Conservation (phyloP, 1,140 invertebrate species). For the Bicyclus anynana region DNA sequence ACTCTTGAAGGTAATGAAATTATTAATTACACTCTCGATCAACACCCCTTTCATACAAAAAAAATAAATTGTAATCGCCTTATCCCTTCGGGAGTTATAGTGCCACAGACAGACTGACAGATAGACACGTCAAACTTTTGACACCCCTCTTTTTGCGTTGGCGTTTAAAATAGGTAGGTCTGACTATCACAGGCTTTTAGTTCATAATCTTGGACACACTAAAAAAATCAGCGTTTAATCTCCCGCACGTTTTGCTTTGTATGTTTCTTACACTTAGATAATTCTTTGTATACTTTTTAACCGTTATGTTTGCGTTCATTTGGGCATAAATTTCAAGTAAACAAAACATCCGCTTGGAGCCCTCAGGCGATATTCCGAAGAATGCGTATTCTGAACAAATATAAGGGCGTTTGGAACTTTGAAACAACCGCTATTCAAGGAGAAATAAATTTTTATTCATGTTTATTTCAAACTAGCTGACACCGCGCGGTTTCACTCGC, state of each 20-base stretch:
- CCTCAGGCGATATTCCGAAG: constrained; percentile 27
- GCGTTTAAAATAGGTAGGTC: too few relatives aligned
- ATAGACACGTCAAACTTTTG: too few relatives aligned
- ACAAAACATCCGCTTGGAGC: constrained; percentile 37
- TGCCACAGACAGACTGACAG: too few relatives aligned
- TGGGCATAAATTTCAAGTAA: constrained; percentile 36
- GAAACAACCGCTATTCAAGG: constrained; percentile 10
- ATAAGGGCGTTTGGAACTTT: constrained; percentile 27
- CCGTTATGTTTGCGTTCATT: constrained; percentile 50
- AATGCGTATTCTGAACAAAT: constrained; percentile 36
- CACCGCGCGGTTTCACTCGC: too few relatives aligned
- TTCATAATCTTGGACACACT: constrained; percentile 33
- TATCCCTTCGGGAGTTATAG: too few relatives aligned
- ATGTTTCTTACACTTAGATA: constrained; percentile 20
- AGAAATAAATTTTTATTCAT: not conserved
- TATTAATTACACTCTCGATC: too few relatives aligned
- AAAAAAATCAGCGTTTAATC: constrained; percentile 41
- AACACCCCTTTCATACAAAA: too few relatives aligned
- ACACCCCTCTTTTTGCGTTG: too few relatives aligned
- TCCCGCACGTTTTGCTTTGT: constrained; percentile 49
- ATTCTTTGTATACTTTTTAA: constrained; percentile 40
- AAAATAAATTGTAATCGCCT: too few relatives aligned
- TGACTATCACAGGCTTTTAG: too few relatives aligned
- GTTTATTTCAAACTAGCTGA: not conserved
- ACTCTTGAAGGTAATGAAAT: too few relatives aligned